phyloP scores from a whole-genome alignment of 2,888 invertebrate species.

The Amphimallon solstitiale region DNA sequence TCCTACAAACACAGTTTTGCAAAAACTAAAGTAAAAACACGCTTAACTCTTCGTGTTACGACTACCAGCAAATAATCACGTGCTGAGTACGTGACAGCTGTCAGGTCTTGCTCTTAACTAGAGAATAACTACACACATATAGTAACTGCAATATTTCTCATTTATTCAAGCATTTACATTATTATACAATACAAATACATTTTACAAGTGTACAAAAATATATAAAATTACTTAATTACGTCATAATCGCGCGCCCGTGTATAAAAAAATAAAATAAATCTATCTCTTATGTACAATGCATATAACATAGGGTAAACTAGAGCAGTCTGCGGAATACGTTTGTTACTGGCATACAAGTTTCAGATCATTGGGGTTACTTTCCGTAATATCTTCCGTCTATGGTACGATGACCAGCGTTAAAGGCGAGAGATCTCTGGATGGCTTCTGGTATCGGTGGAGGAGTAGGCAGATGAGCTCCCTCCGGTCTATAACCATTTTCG shows the following conservation, averaged over 20 bases:
- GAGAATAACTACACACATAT: too few relatives aligned
- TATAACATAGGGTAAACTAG: neutral
- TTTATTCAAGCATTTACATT: too few relatives aligned
- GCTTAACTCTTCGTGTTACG: too few relatives aligned
- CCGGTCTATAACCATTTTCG: slow-evolving; percentile 81
- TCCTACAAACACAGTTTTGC: too few relatives aligned
- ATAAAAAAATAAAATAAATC: slow-evolving; percentile 22
- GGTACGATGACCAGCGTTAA: slow-evolving; percentile 44
- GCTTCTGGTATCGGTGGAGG: slow-evolving; percentile 71
- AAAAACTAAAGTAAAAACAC: too few relatives aligned
- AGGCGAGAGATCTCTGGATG: slow-evolving; percentile 44
- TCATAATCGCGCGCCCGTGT: neutral
- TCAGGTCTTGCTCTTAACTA: too few relatives aligned
- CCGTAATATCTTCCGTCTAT: slow-evolving; percentile 13
- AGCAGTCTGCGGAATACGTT: slow-evolving; percentile 1
- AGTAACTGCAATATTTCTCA: too few relatives aligned
- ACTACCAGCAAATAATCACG: too few relatives aligned
- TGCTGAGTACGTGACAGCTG: too few relatives aligned
- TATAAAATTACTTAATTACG: too few relatives aligned
- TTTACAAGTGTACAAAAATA: too few relatives aligned
- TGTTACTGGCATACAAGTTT: slow-evolving; percentile 2
- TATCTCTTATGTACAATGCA: slow-evolving; percentile 19
- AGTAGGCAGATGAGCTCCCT: slow-evolving; percentile 81
- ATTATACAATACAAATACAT: too few relatives aligned
- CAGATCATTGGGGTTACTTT: neutral